A percentile compares a stretch with the other conserved stretches of the same genome.
phyloP scores from a whole-genome alignment of 2,888 invertebrate species.

The Galerucella calmariensis region DNA sequence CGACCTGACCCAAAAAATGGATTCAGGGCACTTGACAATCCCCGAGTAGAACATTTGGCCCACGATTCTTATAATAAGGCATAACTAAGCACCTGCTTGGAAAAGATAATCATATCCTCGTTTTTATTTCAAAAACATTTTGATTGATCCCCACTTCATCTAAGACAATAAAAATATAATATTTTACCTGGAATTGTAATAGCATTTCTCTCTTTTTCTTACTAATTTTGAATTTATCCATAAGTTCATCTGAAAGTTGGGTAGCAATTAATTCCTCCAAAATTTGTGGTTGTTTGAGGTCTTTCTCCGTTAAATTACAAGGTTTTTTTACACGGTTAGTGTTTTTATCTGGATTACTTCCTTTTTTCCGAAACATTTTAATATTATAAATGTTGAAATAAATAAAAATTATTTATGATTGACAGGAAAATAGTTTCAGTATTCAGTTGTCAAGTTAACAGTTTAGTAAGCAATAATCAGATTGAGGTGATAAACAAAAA shows the following conservation, averaged over 20 bases:
- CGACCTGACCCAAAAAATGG: too few relatives aligned
- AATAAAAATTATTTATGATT: constrained; percentile 6
- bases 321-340: constrained; percentile 38
- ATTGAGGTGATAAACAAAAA: too few relatives aligned
- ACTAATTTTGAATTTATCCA: constrained; percentile 56
- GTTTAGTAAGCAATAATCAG: neutral
- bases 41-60: too few relatives aligned
- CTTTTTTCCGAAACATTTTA: constrained; percentile 14
- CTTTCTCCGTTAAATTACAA: constrained; percentile 41
- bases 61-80: too few relatives aligned
- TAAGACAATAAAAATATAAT: neutral
- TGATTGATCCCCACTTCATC: neutral
- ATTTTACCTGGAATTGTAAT: constrained; percentile 45
- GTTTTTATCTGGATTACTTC: constrained; percentile 41
- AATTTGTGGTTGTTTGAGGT: constrained; percentile 38
- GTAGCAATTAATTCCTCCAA: constrained; percentile 54
- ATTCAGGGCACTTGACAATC: too few relatives aligned
- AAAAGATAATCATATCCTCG: too few relatives aligned
- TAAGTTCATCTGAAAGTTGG: constrained; percentile 55
- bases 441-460: neutral
- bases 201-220: constrained; percentile 53
- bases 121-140: neutral
- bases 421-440: neutral
- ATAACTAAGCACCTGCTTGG: too few relatives aligned
- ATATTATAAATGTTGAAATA: neutral